These are phyloP conservation scores for Corythornis vintsioides DNA, from an alignment of 2,113 vertebrate species.

Conservation along the genomic window DNA sequence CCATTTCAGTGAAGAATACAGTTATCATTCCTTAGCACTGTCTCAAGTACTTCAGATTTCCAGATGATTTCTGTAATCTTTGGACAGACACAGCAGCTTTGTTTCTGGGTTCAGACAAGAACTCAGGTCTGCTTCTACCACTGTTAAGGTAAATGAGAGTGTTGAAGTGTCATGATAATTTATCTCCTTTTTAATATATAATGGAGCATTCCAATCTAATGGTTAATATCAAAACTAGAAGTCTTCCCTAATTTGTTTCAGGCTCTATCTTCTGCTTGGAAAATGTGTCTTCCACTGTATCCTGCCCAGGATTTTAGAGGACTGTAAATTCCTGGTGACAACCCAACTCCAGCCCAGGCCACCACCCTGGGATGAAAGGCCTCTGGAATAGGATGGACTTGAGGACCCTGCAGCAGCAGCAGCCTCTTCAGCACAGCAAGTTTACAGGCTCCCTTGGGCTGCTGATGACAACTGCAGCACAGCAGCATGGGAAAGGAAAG, in stretches of 20 bases:
- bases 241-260: not conserved
- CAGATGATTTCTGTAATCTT: not conserved
- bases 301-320: not conserved
- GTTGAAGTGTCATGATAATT: not conserved
- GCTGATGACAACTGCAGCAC: not conserved
- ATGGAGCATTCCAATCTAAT: not conserved
- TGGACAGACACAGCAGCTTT: not conserved
- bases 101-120: not conserved
- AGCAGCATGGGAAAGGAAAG: not conserved
- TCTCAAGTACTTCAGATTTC: not conserved
- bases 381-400: not conserved
- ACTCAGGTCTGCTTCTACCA: not conserved
- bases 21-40: not conserved
- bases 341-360: accelerated
- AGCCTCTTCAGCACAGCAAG: not conserved
- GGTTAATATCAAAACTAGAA: not conserved
- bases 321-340: not conserved
- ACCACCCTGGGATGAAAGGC: not conserved
- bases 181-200: not conserved
- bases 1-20: not conserved
- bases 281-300: not conserved
- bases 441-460: accelerated
- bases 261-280: not conserved
- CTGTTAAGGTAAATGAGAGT: not conserved
- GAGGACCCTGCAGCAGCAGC: accelerated